These are phyloP conservation scores for Halichondria panicea DNA, from an alignment of 37 sponge, comb jelly and placozoan genomes.

Conservation along the genomic window DNA sequence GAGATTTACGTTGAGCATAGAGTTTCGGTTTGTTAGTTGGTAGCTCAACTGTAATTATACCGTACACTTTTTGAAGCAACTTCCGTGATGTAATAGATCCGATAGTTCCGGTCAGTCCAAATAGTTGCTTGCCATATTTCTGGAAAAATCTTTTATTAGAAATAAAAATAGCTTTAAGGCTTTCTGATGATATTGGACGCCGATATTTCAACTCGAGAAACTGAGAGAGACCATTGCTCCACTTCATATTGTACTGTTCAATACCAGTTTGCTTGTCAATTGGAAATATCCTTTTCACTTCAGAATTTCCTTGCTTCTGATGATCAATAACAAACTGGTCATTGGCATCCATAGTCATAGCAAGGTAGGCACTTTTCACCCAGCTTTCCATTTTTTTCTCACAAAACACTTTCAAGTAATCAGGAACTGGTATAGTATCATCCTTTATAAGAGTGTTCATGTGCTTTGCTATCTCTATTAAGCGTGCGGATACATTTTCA, in stretches of 20 bases:
- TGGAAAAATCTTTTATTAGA: slow-evolving; percentile 6
- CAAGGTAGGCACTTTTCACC: not conserved
- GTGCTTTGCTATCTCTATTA: not conserved
- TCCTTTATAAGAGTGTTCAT: not conserved
- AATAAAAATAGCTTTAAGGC: slow-evolving; percentile 3
- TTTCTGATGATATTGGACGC: not conserved
- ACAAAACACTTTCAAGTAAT: not conserved
- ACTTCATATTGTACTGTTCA: not conserved
- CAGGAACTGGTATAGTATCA: not conserved
- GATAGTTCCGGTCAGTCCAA: slow-evolving; percentile 2
- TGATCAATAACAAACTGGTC: slow-evolving; percentile 6
- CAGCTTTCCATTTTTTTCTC: not conserved
- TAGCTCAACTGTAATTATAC: slow-evolving; percentile 4
- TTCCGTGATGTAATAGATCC: slow-evolving; percentile 4
- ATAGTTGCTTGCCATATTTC: not conserved
- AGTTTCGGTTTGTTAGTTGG: slow-evolving; percentile 4
- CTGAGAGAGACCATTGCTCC: slow-evolving; percentile 9
- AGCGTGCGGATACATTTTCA: not conserved
- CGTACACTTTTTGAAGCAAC: not conserved
- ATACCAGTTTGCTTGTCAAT: slow-evolving; percentile 10
- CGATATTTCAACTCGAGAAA: slow-evolving; percentile 1
- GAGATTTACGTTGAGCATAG: slow-evolving; percentile 1
- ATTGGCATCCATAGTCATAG: not conserved
- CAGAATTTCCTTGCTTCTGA: not conserved
- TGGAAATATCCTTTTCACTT: not conserved